Evolutionary conservation across 23 tunicate genomes (phyloP).

Genomic region (Ciona savignyi): DNA sequence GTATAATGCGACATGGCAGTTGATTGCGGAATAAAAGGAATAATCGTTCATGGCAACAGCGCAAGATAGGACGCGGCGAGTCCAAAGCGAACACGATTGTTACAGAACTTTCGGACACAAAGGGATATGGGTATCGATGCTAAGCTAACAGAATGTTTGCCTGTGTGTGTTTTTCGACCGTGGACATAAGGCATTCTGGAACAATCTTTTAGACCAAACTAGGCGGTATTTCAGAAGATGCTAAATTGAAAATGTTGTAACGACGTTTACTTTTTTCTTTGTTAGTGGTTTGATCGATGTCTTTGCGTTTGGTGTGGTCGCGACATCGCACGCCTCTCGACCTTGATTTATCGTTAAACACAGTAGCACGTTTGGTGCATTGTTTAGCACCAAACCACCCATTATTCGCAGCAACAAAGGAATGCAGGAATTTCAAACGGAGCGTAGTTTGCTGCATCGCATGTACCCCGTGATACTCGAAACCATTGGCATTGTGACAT

Average conservation of each 20-base stretch:
- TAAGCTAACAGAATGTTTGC: no score
- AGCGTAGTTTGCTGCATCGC: neutral
- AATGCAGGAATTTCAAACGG: neutral
- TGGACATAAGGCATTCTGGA: no score
- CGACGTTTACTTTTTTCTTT: no score
- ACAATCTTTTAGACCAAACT: no score
- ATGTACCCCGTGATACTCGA: neutral
- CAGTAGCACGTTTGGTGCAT: neutral
- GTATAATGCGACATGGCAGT: neutral
- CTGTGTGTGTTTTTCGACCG: no score
- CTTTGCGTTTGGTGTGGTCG: neutral
- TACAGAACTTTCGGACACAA: neutral
- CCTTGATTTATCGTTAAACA: neutral
- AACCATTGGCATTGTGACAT: neutral
- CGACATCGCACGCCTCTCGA: neutral
- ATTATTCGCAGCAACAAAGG: neutral
- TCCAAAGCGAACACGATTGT: neutral
- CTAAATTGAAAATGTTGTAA: no score
- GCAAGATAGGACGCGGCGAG: neutral
- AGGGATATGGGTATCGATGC: no score
- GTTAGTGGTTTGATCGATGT: no score
- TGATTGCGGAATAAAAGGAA: neutral
- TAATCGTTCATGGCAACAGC: neutral
- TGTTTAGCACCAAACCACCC: neutral
- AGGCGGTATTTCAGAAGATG: no score